phyloP scores from a whole-genome alignment of 35 echinoderm and acorn worm genomes.

The Anneissia japonica region DNA sequence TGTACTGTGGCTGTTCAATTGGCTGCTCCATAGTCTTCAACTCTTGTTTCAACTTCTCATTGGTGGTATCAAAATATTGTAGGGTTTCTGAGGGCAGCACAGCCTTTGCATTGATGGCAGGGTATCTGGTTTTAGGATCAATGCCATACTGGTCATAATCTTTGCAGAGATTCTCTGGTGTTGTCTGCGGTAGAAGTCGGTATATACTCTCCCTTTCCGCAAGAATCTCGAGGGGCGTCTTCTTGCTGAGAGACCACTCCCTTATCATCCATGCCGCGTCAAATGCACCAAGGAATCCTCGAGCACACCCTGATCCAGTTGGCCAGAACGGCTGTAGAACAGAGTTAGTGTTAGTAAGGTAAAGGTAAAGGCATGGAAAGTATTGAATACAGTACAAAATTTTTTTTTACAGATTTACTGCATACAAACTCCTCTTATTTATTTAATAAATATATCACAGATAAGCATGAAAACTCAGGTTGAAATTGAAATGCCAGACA shows the following conservation, averaged over 20 bases:
- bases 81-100: slow-evolving; percentile 54
- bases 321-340: slow-evolving; percentile 93
- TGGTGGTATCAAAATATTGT: slow-evolving; percentile 75
- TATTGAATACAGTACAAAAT: no score
- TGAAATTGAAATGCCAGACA: no score
- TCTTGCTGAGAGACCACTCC: slow-evolving; percentile 60
- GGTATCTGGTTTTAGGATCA: slow-evolving; percentile 68
- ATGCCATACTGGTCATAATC: slow-evolving; percentile 70
- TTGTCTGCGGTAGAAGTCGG: slow-evolving; percentile 88
- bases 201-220: slow-evolving; percentile 82
- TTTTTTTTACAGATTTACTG: no score
- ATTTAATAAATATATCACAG: no score
- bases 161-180: slow-evolving; percentile 87
- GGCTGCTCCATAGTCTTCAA: slow-evolving; percentile 50
- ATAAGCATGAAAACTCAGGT: no score
- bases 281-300: slow-evolving; percentile 77
- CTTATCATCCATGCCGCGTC: slow-evolving; percentile 87
- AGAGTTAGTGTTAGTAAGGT: no score
- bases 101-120: slow-evolving; percentile 46
- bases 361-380: background rate
- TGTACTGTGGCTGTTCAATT: background rate
- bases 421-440: no score
- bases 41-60: slow-evolving; percentile 74
- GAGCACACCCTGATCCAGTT: slow-evolving; percentile 91
- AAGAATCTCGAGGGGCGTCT: slow-evolving; percentile 66